Conservation (phyloP, 1,140 invertebrate species). For the Pygmarrhopalites habei region DNA sequence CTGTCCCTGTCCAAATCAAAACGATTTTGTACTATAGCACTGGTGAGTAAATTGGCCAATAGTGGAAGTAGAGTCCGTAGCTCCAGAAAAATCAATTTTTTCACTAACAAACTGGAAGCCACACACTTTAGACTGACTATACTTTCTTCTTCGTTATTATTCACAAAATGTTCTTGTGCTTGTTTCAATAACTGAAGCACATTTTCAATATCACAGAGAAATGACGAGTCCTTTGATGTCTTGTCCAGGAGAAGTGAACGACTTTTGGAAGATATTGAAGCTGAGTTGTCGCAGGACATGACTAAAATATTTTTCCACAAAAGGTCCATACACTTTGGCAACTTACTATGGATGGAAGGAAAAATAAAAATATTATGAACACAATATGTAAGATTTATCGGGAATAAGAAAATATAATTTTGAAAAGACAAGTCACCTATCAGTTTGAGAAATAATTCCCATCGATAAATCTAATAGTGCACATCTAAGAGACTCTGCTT, state of each 20-base stretch:
- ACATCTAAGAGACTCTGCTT: not conserved
- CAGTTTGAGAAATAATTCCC: not conserved
- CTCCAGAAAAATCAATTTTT: constrained; percentile 8
- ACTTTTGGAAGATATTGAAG: not conserved
- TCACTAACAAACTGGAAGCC: not conserved
- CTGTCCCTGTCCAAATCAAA: not conserved
- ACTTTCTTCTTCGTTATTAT: constrained; percentile 3
- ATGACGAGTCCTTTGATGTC: not conserved
- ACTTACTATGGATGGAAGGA: constrained; percentile 17
- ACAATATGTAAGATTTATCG: too few species aligned
- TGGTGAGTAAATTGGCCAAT: not conserved
- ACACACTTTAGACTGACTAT: constrained; percentile 11
- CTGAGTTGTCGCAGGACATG: not conserved
- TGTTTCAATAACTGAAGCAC: not conserved
- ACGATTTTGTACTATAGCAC: not conserved
- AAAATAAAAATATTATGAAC: not conserved
- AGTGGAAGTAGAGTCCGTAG: not conserved
- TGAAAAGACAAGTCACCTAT: constrained; percentile 15
- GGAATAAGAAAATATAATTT: not conserved
- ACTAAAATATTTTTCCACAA: constrained; percentile 24
- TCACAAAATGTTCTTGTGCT: not conserved
- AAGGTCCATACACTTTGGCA: constrained; percentile 20
- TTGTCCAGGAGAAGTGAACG: not conserved
- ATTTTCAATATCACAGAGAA: constrained; percentile 15
- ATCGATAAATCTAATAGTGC: constrained; percentile 12